Percentiles rank a stretch among this genome's conserved stretches.
phyloP scores from a whole-genome alignment of 2,113 vertebrate species.

The Notothenia coriiceps region DNA sequence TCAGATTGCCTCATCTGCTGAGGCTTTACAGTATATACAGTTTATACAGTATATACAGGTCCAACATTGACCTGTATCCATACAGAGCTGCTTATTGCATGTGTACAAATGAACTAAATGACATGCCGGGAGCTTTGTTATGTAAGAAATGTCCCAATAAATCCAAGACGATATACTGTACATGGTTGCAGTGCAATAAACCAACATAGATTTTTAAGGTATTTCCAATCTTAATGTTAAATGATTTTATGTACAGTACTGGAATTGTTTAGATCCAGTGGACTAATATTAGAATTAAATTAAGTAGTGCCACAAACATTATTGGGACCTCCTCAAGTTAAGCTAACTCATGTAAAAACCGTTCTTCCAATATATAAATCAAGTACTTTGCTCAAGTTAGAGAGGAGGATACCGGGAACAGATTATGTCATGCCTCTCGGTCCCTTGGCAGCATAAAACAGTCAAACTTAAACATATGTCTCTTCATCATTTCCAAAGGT shows the following conservation, averaged over 20 bases:
- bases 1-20: conserved; percentile 47
- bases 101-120: background rate
- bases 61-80: conserved; percentile 10
- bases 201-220: background rate
- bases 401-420: background rate
- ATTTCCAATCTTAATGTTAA: background rate
- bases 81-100: conserved; percentile 23
- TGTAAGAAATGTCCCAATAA: background rate
- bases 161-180: background rate
- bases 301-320: conserved; percentile 1
- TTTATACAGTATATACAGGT: background rate
- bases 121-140: background rate
- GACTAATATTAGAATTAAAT: background rate
- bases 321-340: too few species aligned
- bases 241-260: conserved; percentile 21
- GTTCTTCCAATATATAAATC: conserved; percentile 37
- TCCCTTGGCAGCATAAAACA: background rate
- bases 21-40: conserved; percentile 2
- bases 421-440: too few species aligned
- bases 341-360: background rate
- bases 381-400: background rate
- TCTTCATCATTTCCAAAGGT: background rate
- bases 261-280: background rate
- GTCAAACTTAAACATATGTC: background rate
- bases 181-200: background rate